Base-by-base conservation (phyloP, 2,888 invertebrate species). In the Trissoscelio sp. region DNA sequence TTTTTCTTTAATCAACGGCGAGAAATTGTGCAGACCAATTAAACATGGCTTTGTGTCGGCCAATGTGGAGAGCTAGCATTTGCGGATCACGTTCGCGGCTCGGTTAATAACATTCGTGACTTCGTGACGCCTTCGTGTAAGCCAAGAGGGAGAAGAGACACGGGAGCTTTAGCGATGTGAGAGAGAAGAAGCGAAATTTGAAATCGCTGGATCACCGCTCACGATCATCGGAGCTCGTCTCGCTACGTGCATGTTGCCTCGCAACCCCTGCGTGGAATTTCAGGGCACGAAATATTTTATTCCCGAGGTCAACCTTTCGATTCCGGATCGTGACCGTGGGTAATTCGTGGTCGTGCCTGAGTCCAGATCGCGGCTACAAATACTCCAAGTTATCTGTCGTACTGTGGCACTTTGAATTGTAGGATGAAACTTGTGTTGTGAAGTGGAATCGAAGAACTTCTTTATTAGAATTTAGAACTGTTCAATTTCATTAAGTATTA, bases 251-350 rank as follows among this genome's bases (percentile, higher is more conserved):
- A 78, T 60, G 79, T 67, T 72, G 58, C 48, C 58, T 64, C 60
- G 75, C 79, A 77, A 73, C 77, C 79, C 78, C 64, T 79, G 75
- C 62, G 67, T 75, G 83, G 79, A 83, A 83, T 81, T 83, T 83
- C 75, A 83, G 83, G 75, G 57, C 81, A 79, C 79, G 72, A 75
- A 83, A 81, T 81, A 83, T 74, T 79, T 83, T 81, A 81, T 75
- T 75, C 69, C 58, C 73, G 81, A 75, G 75, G 83, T 83, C 81
- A 67, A 69, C 58, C 81, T 58, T 75, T 69, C 60, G 80, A 80
- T 81, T 81, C 64, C 74, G 79, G 67, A 81, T 83, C 83, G 83
- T 83, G 83, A 83, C 75, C 81, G 58, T 42, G 62, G 66, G 60
- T 79, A 67, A 78, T 81, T 78, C 81, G 67, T 78, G 74, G 46